A percentile compares a stretch with the other conserved stretches of the same genome.
phyloP scores from a whole-genome alignment of 2,888 invertebrate genomes.

The Dolichomitus sp. region DNA sequence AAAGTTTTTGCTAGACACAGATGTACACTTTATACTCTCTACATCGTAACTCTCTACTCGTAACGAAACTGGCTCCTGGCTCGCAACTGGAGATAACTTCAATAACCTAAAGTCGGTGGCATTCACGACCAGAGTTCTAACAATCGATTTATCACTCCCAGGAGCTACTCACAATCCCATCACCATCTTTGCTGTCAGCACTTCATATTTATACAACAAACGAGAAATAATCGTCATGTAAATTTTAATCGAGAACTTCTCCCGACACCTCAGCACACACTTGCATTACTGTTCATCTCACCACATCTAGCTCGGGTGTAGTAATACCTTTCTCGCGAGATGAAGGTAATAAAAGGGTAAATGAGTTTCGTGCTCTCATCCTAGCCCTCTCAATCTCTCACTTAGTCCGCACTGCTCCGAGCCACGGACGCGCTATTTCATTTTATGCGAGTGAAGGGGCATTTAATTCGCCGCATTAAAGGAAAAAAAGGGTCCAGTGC shows the following conservation, averaged over 20 bases:
- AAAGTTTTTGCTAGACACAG: no score
- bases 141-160: slow-evolving; percentile 20
- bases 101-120: not conserved
- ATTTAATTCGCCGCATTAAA: slow-evolving; percentile 33
- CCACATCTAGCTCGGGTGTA: not conserved
- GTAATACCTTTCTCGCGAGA: slow-evolving; percentile 14
- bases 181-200: not conserved
- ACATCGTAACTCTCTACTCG: no score
- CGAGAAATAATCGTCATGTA: slow-evolving; percentile 8
- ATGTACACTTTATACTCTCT: no score
- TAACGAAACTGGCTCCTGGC: no score
- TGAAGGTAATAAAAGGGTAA: slow-evolving; percentile 49
- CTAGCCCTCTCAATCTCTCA: not conserved
- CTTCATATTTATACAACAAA: not conserved
- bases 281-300: not conserved
- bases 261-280: not conserved
- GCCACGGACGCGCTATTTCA: slow-evolving; percentile 13
- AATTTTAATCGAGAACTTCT: slow-evolving; percentile 26
- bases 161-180: not conserved
- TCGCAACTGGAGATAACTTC: slow-evolving; percentile 20
- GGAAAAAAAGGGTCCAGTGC: slow-evolving; percentile 17
- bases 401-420: not conserved
- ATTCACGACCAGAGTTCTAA: not conserved
- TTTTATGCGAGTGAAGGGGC: slow-evolving; percentile 21
- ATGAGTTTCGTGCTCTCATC: slow-evolving; percentile 52